These are phyloP conservation scores for Misgurnus mizolepis DNA, from an alignment of 2,113 vertebrate genomes.

Conservation along the genomic window DNA sequence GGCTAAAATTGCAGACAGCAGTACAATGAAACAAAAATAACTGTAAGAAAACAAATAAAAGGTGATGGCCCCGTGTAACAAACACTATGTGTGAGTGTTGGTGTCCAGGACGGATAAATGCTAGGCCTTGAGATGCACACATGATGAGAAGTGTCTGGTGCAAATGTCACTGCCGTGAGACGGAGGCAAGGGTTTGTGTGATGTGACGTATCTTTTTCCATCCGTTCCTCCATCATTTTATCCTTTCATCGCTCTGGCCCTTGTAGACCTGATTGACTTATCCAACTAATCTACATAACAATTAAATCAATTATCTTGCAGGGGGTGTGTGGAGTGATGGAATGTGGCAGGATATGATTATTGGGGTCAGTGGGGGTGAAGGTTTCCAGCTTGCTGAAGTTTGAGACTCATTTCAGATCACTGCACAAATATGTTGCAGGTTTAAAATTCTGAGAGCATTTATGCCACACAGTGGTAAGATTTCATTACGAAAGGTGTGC, in stretches of 20 bases:
- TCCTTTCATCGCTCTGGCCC: slow-evolving; percentile 24
- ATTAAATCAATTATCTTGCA: slow-evolving; percentile 46
- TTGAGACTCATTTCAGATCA: neutral
- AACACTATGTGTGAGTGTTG: slow-evolving; percentile 15
- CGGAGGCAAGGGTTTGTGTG: neutral
- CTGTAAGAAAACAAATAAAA: neutral
- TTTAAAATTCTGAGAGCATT: neutral
- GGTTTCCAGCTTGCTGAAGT: neutral
- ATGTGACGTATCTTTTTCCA: neutral
- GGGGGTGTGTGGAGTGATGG: slow-evolving; percentile 22
- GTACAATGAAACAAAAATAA: neutral
- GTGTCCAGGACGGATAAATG: neutral
- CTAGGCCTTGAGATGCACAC: slow-evolving; percentile 22
- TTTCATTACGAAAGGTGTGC: neutral
- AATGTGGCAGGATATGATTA: slow-evolving; percentile 44
- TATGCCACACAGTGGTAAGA: neutral
- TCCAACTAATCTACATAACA: slow-evolving; percentile 49
- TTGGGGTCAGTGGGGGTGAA: slow-evolving; percentile 42
- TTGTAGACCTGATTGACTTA: slow-evolving; percentile 43
- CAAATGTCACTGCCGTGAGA: slow-evolving; percentile 25
- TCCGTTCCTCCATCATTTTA: neutral
- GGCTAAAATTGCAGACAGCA: neutral
- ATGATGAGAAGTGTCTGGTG: slow-evolving; percentile 29
- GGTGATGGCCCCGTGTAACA: neutral
- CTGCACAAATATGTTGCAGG: neutral